These are phyloP conservation scores for Cyrtonyx montezumae DNA, from an alignment of 2,113 vertebrate species.

Conservation along the genomic window DNA sequence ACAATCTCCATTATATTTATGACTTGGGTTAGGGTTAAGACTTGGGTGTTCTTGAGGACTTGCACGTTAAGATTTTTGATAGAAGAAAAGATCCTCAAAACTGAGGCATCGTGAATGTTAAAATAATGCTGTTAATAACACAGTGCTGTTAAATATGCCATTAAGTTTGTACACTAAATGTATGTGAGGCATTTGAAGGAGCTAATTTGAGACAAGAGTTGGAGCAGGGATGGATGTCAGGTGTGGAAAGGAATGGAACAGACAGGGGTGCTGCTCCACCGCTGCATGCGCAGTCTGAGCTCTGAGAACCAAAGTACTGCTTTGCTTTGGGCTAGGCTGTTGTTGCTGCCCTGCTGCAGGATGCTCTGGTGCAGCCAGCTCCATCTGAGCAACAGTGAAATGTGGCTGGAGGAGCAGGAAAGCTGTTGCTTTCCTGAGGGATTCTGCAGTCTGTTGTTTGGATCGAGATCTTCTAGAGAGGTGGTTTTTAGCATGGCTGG, in stretches of 20 bases:
- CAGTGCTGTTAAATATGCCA: not conserved
- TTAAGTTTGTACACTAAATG: not conserved
- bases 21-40: not conserved
- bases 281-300: not conserved
- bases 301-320: not conserved
- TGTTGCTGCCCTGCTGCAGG: not conserved
- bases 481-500: not conserved
- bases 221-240: not conserved
- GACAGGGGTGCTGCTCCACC: accelerated
- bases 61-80: not conserved
- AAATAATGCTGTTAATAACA: not conserved
- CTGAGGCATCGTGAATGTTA: not conserved
- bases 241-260: not conserved
- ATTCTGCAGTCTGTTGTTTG: not conserved
- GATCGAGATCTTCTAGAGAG: not conserved
- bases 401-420: accelerated
- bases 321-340: not conserved
- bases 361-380: accelerated
- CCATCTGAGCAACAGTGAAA: not conserved
- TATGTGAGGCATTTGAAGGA: not conserved
- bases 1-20: not conserved
- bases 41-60: not conserved
- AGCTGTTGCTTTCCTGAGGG: not conserved
- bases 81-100: not conserved
- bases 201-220: not conserved